Base-by-base conservation (phyloP, 2,888 invertebrate genomes). In the Morpho achilles region DNA sequence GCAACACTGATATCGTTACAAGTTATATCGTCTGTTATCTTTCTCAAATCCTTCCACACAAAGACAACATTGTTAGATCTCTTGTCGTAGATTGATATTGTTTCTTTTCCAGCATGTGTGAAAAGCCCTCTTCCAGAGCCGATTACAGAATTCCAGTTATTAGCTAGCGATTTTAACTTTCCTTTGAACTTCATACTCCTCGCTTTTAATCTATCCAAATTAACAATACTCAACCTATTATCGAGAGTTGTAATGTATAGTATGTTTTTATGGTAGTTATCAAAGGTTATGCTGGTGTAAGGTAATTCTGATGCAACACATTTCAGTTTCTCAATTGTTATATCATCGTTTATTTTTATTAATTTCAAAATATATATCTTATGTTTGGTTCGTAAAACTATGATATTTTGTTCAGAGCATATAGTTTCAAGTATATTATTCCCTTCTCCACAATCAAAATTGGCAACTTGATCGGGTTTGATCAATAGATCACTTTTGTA, bases 131-230 rank as follows among this genome's bases (percentile, higher is more conserved):
- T 72, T 45, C 85, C 82, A 0, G 76, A 72, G 40, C 82, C 77
- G n/a, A 83, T 67, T 0, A 91, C 83, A 1, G 77, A 74, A 56
- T 77, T 86, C 87, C 89, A 91, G 67, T 90, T 88, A 64, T 91
- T 74, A 0, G 77, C 59, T 45, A 80, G 65, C 8, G 74, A 67
- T 7, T 64, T 64, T 2, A 73, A 62, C 41, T 74, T 76, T 0
- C 73, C 71, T 63, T 76, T 75, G 56, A 87, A 65, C 47, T 80
- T 76, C 10, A 84, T 70, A 62, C 68, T 84, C 57, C 76, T 74
- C 2, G 77, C 77, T 0, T 76, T 76, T 72, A 89, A 71, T 65
- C 85, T 77, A 32, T 87, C 86, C 59, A 87, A 63, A 65, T 89
- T 90, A 0, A 89, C 75, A 57, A 90, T 85, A 22, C 73, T 80